These are phyloP conservation scores for Thamnophis sirtalis DNA, from an alignment of 2,113 vertebrate species.

Conservation along the genomic window DNA sequence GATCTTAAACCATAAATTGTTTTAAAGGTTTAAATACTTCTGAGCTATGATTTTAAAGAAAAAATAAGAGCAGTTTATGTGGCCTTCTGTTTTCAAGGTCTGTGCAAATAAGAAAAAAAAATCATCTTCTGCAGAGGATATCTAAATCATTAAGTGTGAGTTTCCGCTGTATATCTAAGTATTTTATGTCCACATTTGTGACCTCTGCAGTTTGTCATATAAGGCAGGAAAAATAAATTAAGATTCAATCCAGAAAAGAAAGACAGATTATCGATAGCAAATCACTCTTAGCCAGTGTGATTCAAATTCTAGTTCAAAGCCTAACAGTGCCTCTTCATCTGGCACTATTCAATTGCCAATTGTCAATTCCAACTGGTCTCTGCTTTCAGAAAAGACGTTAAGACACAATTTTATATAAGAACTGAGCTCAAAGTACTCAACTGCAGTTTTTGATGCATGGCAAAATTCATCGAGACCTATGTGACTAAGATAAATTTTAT, in stretches of 20 bases:
- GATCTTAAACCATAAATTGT: not conserved
- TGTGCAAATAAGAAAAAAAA: not conserved
- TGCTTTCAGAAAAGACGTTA: not conserved
- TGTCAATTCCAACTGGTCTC: not conserved
- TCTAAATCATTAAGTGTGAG: not conserved
- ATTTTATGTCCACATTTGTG: not conserved
- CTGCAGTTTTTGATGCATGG: not conserved
- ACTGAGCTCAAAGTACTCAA: conserved; percentile 3
- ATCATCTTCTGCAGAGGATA: not conserved
- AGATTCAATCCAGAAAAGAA: not conserved
- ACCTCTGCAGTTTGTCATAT: not conserved
- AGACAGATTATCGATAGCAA: not conserved
- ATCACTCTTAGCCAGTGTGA: not conserved
- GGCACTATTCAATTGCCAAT: not conserved
- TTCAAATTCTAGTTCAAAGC: not conserved
- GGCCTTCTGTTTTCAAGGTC: not conserved
- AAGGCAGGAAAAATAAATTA: not conserved
- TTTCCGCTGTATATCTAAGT: not conserved
- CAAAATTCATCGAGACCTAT: conserved; percentile 27
- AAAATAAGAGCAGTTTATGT: not conserved
- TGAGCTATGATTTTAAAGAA: not conserved
- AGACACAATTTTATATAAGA: conserved; percentile 33
- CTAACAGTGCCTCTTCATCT: not conserved
- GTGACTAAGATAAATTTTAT: conserved; percentile 20
- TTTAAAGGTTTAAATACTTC: not conserved